Evolutionary conservation across 2,888 invertebrate genomes (phyloP), one percentile per base, ranked within the genome.

Genomic region (Andrena camellia): DNA sequence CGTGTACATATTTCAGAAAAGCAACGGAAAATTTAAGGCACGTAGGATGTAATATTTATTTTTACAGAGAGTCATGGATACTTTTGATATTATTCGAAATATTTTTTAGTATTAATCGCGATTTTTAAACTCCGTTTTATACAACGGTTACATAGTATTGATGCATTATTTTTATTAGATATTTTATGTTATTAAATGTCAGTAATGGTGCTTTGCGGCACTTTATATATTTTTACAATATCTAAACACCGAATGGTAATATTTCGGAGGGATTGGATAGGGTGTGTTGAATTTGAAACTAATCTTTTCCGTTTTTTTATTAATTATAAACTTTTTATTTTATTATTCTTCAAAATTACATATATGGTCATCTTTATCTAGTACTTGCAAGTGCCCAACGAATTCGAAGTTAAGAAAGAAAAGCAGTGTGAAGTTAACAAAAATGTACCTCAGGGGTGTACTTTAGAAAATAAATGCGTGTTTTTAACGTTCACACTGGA

Each of bases 321-420:
- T 69, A 62, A 74, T 66, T 76, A 79, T 52, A 76, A 79, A 75
- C 6, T 69, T 64, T 57, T 73, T 33, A 57, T 64, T 66, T 70
- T 48, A 54, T 62, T 72, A 0, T 63, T 70, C 26, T 33, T 54
- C 26, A 63, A 66, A 69, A 60, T 60, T 70, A 79, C 62, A 62
- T 70, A 66, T 62, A 3, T 66, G 54, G 8, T 69, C 33, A 52
- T 72, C 13, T 62, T 20, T 59, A 57, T 29, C 0, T 57, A 68
- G 72, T 72, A 72, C 52, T 68, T 62, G 48, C 8, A 57, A 63
- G 10, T 72, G 62, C 57, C 4, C 26, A 67, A 8, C 31, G 4
- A 67, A 72, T 23, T 72, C n/a, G 3, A 70, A 59, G 26, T 42
- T 7, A 20, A 33, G 52, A 66, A 62, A 66, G n/a, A 50, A 62